These are phyloP conservation scores for Zalophus californianus DNA, from an alignment of 2,797 vertebrate species.

Conservation along the genomic window DNA sequence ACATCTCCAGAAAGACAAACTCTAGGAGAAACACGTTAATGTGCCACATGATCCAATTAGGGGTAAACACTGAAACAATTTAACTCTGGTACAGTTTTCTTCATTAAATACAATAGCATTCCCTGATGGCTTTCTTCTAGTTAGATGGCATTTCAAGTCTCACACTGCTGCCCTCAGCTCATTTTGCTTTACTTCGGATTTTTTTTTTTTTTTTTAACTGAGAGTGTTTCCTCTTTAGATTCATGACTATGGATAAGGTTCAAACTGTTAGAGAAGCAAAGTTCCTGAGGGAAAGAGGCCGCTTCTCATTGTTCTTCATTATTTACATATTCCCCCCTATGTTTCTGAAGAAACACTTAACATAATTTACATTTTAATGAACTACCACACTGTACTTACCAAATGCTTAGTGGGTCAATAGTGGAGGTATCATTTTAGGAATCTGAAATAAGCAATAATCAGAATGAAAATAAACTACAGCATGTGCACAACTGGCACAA, in stretches of 20 bases:
- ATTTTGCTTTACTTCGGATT: conserved; percentile 64
- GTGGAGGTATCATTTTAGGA: background rate
- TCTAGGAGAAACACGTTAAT: background rate
- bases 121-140: background rate
- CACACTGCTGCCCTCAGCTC: conserved; percentile 54
- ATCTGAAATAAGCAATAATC: conserved; percentile 29
- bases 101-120: conserved; percentile 55
- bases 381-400: conserved; percentile 46
- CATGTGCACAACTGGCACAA: background rate
- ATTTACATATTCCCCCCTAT: conserved; percentile 66
- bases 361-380: conserved; percentile 81
- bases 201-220: background rate
- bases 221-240: conserved; percentile 55
- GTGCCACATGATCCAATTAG: background rate
- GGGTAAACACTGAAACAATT: background rate
- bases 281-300: conserved; percentile 62
- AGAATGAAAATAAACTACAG: background rate
- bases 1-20: background rate
- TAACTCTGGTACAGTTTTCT: background rate
- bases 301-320: conserved; percentile 72
- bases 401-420: conserved; percentile 59
- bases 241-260: conserved; percentile 79
- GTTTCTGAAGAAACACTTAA: conserved; percentile 60
- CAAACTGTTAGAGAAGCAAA: conserved; percentile 69
- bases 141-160: conserved; percentile 30